Evolutionary conservation across 2,797 vertebrate genomes (phyloP), one percentile per base, ranked within the genome.

Genomic region (Crypturellus tataupa): DNA sequence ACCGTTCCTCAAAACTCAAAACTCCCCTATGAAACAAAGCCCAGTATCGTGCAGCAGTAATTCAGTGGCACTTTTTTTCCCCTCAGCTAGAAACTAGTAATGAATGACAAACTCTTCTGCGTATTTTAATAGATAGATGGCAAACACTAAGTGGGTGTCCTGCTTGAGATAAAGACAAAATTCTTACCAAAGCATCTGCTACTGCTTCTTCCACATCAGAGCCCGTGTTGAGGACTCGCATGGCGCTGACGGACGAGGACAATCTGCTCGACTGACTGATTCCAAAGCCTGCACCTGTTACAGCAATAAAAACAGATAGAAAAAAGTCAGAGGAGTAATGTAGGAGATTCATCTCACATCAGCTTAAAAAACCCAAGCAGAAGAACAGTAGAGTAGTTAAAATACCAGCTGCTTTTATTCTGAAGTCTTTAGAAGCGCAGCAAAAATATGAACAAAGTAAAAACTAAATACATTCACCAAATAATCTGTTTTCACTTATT

Each of bases 181-280:
- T 62, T 76, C 97, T 96, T 99, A 99, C 99, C 99, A 99, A 97
- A 42, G 99, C 99, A 76, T 99, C 99, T 56, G 99, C 99, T 3
- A 99, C 98, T 3, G 99, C 99, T 94, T 99, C 99, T 95, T 99
- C 99, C 81, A 99, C 99, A 0, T 99, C 99, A 3, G 99, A 99
- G 79, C 99, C 99, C 0, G 99, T 98, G 98, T 99, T 99, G 82
- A 99, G 98, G 95, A 99, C 99, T 94, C 99, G 97, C 99, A 99
- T 99, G 94, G 99, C 99, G 35, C 99, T 99, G 96, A 99, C 99
- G 3, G 99, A 99, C 16, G 99, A 99, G 0, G 99, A 99, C 62
- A 99, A 97, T 92, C 98, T 98, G 96, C 99, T 99, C 1, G 99
- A 99, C 85, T 99, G 99, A 97, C 98, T 99, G 86, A 99, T 99